Percentiles rank a stretch among this genome's conserved stretches.
Evolutionary conservation across 2,888 invertebrate species (phyloP).

Genomic region (Rhamnusium bicolor): DNA sequence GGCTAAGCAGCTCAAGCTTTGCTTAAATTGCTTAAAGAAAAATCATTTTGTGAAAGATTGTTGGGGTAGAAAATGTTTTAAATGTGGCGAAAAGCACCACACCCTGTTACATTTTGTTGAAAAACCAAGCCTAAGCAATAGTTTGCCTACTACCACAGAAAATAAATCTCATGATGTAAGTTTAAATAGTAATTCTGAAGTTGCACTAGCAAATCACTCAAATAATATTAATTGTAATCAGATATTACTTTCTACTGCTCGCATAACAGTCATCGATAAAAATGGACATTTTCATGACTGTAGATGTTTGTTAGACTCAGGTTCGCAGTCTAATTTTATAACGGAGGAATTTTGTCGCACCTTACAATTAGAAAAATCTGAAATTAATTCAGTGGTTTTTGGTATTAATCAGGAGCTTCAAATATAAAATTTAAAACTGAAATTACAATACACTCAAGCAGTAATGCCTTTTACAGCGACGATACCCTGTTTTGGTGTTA

Average conservation of each 20-base stretch:
- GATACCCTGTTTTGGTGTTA: conserved; percentile 23
- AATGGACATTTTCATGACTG: not conserved
- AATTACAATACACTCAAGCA: conserved; percentile 18
- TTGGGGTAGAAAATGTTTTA: no score
- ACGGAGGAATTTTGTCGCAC: conserved; percentile 16
- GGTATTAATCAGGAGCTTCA: conserved; percentile 20
- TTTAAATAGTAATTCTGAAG: not conserved
- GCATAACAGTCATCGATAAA: conserved; percentile 9
- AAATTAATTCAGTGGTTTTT: conserved; percentile 3
- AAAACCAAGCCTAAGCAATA: not conserved
- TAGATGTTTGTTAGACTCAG: conserved; percentile 33
- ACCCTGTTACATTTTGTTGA: no score
- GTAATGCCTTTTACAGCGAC: conserved; percentile 1
- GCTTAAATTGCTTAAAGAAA: no score
- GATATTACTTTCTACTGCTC: conserved; percentile 37
- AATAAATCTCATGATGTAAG: not conserved
- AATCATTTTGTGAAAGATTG: no score
- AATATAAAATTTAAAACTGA: not conserved
- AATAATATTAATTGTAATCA: not conserved
- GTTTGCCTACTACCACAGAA: not conserved
- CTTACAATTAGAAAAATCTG: conserved; percentile 18
- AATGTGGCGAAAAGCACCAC: no score
- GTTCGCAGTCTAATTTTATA: conserved; percentile 35
- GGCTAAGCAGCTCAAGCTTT: no score
- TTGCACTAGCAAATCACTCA: not conserved